These are phyloP conservation scores for Bombus consobrinus DNA, from an alignment of 1,140 invertebrate species.

Conservation along the genomic window DNA sequence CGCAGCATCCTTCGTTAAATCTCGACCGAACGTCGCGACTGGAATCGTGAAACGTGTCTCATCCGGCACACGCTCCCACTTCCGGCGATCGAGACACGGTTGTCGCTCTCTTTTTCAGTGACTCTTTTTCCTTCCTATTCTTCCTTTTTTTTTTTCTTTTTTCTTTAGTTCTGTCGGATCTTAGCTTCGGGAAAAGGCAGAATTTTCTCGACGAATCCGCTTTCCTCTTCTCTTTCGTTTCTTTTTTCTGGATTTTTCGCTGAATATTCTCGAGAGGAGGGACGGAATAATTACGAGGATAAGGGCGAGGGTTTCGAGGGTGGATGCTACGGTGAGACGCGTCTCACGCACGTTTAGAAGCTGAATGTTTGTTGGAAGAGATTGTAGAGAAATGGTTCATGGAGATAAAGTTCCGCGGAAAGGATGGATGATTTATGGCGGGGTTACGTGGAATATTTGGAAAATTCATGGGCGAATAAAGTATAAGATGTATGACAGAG, in stretches of 20 bases:
- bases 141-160: too few relatives aligned
- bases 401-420: not conserved
- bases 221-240: not conserved
- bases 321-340: not conserved
- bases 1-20: constrained; percentile 13
- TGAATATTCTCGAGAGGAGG: not conserved
- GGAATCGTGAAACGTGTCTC: not conserved
- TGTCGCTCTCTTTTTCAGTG: not conserved
- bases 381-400: not conserved
- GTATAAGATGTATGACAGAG: not conserved
- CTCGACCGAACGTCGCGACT: not conserved
- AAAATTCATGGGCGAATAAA: not conserved
- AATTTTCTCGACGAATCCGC: not conserved
- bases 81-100: constrained; percentile 13
- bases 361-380: not conserved
- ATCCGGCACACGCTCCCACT: not conserved
- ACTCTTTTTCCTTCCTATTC: too few relatives aligned
- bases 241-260: not conserved
- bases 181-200: not conserved
- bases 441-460: not conserved
- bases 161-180: too few relatives aligned
- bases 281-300: constrained; percentile 2
- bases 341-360: not conserved
- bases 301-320: not conserved
- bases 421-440: not conserved